phyloP scores from a whole-genome alignment of 2,888 invertebrate genomes.

The Microdon myrmicae region DNA sequence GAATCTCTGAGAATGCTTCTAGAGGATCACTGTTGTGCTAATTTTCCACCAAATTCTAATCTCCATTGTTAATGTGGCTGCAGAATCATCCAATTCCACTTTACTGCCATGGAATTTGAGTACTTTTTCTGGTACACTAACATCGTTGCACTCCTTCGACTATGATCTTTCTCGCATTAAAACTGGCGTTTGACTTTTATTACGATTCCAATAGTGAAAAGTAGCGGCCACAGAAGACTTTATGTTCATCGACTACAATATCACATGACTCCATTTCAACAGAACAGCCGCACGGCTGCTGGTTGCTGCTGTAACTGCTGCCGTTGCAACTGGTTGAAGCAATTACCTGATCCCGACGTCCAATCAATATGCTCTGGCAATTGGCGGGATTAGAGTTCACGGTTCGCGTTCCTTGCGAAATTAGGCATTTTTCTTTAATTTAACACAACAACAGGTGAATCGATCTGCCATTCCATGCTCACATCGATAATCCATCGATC shows the following conservation, averaged over 20 bases:
- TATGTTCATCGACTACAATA: constrained; percentile 50
- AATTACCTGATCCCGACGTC: constrained; percentile 50
- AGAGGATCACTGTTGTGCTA: no score
- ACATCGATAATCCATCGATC: constrained; percentile 35
- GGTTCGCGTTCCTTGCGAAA: constrained; percentile 49
- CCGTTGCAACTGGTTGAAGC: constrained; percentile 43
- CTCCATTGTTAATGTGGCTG: no score
- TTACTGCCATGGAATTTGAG: no score
- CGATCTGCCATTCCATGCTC: constrained; percentile 28
- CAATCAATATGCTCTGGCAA: constrained; percentile 47
- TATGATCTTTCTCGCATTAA: no score
- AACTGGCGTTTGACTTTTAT: no score
- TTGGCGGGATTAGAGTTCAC: constrained; percentile 51
- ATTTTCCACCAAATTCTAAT: no score
- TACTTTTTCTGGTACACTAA: no score
- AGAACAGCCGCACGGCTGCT: constrained; percentile 27
- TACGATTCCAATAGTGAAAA: no score
- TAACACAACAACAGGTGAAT: constrained; percentile 51
- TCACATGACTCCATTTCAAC: constrained; percentile 45
- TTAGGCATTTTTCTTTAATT: constrained; percentile 49
- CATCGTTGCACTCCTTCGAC: no score
- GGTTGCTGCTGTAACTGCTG: constrained; percentile 29
- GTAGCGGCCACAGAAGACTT: constrained; percentile 34
- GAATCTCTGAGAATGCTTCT: no score
- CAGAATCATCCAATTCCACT: no score